Evolutionary conservation across 1,140 invertebrate species (phyloP).

Genomic region (Sitophilus oryzae): DNA sequence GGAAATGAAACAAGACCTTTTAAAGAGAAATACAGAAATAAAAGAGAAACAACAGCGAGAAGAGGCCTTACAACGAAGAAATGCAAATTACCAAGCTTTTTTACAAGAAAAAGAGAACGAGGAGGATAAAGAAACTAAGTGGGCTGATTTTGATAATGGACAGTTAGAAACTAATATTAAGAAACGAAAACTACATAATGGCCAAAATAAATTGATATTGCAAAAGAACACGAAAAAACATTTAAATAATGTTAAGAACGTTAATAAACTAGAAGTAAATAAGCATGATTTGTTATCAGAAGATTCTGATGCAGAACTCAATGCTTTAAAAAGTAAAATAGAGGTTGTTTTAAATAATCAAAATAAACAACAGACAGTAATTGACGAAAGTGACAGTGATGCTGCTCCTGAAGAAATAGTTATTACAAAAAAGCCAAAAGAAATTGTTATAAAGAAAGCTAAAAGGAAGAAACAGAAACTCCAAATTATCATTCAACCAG

Average conservation of each 20-base stretch:
- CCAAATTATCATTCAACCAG: constrained; percentile 32
- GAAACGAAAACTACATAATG: constrained; percentile 32
- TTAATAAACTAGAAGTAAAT: constrained; percentile 6
- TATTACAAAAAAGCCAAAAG: constrained; percentile 24
- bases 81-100: constrained; percentile 51
- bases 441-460: constrained; percentile 19
- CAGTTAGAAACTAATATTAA: constrained; percentile 18
- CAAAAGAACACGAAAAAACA: too few species aligned
- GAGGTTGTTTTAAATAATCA: constrained; percentile 20
- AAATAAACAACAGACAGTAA: constrained; percentile 8
- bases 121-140: constrained; percentile 44
- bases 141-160: constrained; percentile 49
- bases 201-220: constrained; percentile 18
- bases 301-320: constrained; percentile 17
- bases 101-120: constrained; percentile 48
- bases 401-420: constrained; percentile 27
- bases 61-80: constrained; percentile 47
- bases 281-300: background rate
- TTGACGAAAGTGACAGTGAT: constrained; percentile 29
- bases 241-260: too few species aligned
- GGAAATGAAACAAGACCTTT: constrained; percentile 58
- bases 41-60: constrained; percentile 46
- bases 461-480: constrained; percentile 21
- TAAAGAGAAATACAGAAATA: constrained; percentile 45
- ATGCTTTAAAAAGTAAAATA: constrained; percentile 18